Conservation (phyloP, 2,888 invertebrate species). For the Dione juno region DNA sequence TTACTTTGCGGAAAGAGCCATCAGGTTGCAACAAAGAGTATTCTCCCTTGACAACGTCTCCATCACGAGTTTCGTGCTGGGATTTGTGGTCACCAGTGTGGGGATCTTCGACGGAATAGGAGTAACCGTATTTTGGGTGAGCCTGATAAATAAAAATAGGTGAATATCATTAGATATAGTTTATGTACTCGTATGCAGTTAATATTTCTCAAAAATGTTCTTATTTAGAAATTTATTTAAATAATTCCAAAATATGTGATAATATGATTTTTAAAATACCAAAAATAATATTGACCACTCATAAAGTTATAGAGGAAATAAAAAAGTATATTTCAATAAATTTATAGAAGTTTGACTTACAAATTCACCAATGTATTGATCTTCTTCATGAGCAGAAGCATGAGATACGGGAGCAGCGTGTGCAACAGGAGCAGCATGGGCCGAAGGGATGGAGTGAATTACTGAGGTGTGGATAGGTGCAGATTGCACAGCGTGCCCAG, state of each 20-base stretch:
- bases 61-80: conserved; percentile 82
- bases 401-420: conserved; percentile 50
- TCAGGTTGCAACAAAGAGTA: conserved; percentile 84
- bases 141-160: conserved; percentile 58
- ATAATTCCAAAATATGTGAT: no score
- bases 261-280: neutral
- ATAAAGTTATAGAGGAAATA: neutral
- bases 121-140: conserved; percentile 80
- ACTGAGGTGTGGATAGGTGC: conserved; percentile 51
- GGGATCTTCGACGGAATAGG: conserved; percentile 84
- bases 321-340: no score
- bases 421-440: conserved; percentile 49
- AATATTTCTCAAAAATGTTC: no score
- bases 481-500: conserved; percentile 49
- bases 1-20: conserved; percentile 83
- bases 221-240: no score
- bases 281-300: neutral
- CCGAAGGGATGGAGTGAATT: conserved; percentile 48
- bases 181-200: neutral
- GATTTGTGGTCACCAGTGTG: conserved; percentile 85
- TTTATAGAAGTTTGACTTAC: conserved; percentile 60
- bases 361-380: conserved; percentile 77
- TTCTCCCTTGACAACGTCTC: conserved; percentile 83
- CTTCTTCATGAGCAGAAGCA: conserved; percentile 57
- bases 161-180: neutral